A percentile compares a stretch with the other conserved stretches of the same genome.
These are phyloP conservation scores for Abramis brama DNA, from an alignment of 2,113 vertebrate species.

Conservation along the genomic window DNA sequence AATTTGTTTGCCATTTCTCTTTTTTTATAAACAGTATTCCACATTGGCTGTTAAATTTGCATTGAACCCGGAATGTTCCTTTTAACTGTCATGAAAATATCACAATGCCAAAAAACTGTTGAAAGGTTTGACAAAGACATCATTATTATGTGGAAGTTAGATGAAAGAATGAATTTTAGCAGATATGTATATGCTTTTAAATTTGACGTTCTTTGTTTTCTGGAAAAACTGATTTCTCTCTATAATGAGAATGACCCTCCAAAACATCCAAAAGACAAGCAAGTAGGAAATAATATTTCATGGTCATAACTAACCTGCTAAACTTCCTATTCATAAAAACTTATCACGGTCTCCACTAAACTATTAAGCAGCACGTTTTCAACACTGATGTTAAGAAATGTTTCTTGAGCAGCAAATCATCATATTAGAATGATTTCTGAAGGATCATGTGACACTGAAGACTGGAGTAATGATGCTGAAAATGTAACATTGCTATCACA, in stretches of 20 bases:
- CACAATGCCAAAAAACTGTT: background rate
- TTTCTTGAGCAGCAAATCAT: too few species aligned
- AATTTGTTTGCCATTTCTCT: background rate
- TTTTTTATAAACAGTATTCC: background rate
- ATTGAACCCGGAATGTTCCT: background rate
- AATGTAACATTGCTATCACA: too few species aligned
- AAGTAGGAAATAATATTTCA: background rate
- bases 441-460: too few species aligned
- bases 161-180: background rate
- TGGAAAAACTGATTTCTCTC: background rate
- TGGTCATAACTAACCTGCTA: too few species aligned
- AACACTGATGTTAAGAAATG: too few species aligned
- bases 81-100: background rate
- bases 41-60: background rate
- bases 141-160: background rate
- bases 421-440: too few species aligned
- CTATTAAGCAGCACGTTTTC: too few species aligned
- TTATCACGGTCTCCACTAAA: too few species aligned
- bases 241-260: background rate
- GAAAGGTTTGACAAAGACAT: background rate
- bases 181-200: too few species aligned
- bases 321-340: too few species aligned
- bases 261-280: background rate
- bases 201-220: too few species aligned
- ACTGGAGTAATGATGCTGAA: too few species aligned